phyloP scores from a whole-genome alignment of 2,888 invertebrate genomes.

The Mylabris sibirica region DNA sequence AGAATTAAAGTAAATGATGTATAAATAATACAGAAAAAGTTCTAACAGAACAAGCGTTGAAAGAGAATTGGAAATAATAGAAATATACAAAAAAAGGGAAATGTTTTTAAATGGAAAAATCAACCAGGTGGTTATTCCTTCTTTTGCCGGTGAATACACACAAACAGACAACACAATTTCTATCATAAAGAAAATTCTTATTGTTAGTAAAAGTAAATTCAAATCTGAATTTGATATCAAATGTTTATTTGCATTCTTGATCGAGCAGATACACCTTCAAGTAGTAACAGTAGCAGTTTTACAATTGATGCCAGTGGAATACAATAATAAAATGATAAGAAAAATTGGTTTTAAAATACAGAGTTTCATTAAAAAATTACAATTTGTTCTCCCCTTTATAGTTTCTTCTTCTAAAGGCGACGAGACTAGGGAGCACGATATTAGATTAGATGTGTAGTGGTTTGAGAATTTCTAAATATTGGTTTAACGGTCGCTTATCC shows the following conservation, averaged over 20 bases:
- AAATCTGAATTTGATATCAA: constrained; percentile 33
- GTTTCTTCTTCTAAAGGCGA: background rate
- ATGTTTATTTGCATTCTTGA: constrained; percentile 34
- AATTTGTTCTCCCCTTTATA: background rate
- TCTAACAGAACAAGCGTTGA: constrained; percentile 43
- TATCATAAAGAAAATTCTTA: constrained; percentile 24
- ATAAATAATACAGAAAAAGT: constrained; percentile 53
- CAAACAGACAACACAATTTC: constrained; percentile 20
- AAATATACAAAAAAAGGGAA: constrained; percentile 38
- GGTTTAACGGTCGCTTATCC: constrained; percentile 38
- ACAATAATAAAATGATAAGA: background rate
- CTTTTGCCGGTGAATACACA: constrained; percentile 21
- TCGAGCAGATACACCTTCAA: background rate
- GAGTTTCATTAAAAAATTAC: background rate
- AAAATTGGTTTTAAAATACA: background rate
- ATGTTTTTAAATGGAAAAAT: constrained; percentile 43
- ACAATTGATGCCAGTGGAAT: constrained; percentile 20
- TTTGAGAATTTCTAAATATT: constrained; percentile 36
- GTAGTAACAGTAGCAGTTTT: background rate
- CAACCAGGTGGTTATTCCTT: constrained; percentile 31
- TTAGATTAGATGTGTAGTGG: constrained; percentile 7
- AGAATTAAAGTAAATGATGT: constrained; percentile 52
- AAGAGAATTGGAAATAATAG: constrained; percentile 51
- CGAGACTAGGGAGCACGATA: background rate
- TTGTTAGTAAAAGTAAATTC: constrained; percentile 27